Evolutionary conservation across 2,113 vertebrate genomes (phyloP).

Genomic region (Cinclus cinclus): DNA sequence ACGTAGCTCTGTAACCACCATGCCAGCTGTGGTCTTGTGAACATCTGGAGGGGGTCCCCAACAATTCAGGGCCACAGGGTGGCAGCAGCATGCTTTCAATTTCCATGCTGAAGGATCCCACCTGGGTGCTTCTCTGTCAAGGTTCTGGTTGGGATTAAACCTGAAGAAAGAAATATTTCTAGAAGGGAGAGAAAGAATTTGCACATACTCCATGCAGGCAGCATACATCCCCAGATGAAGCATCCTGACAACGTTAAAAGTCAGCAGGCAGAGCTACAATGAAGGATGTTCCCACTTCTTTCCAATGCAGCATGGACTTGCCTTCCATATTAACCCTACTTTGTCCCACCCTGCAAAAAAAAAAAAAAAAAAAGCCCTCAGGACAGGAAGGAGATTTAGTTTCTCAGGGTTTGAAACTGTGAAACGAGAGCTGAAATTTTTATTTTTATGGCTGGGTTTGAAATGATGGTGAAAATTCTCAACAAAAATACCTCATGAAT

Average conservation of each 20-base stretch:
- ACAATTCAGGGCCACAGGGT: background rate
- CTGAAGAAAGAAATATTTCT: background rate
- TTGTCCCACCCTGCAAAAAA: background rate
- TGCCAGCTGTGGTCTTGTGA: background rate
- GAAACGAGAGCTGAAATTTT: conserved; percentile 49
- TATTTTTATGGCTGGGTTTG: conserved; percentile 38
- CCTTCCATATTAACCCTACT: background rate
- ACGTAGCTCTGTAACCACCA: background rate
- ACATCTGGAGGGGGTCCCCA: background rate
- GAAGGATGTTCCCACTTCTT: background rate
- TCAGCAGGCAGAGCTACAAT: background rate
- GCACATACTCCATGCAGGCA: background rate
- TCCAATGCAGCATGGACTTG: background rate
- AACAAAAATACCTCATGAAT: conserved; percentile 71
- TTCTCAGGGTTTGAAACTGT: background rate
- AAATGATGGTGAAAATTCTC: conserved; percentile 27
- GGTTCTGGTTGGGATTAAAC: background rate
- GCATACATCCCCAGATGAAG: background rate
- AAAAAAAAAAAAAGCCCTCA: background rate
- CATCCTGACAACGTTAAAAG: background rate
- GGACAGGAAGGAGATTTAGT: background rate
- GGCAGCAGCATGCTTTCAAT: conserved; percentile 31
- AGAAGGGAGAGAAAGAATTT: background rate
- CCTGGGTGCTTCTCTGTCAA: background rate
- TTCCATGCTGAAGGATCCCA: background rate